Evolutionary conservation across 2,113 vertebrate genomes (phyloP), one percentile per base, ranked within the genome.

Genomic region (Grantiella picta): DNA sequence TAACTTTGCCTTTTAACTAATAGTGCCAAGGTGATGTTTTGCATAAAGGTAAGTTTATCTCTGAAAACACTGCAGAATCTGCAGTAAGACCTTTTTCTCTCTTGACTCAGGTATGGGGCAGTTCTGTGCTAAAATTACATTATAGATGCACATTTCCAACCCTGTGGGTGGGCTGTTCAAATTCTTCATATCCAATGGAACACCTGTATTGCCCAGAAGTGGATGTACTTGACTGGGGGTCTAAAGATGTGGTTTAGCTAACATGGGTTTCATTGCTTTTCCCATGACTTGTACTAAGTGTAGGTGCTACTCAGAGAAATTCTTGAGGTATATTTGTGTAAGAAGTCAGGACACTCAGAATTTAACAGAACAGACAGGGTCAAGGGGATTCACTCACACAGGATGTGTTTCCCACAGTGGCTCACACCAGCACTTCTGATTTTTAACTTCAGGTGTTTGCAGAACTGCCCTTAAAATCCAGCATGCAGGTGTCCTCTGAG

Each of bases 261-360:
- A 52, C 11, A 28, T 28, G 28, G 7, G 5, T 45, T 59, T 78
- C 25, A 50, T 49, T 73, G 35, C 9, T 68, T 82, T 89, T 78
- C 25, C 19, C 60, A 6, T 68, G 16, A 25, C 56, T 76, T 38
- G 12, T 0, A 33, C 0, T 0, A 33, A 24, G 18, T 36, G 65
- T 11, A 31, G 42, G 73, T 50, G 40, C 35, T 60, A 5, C 21
- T 44, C 33, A 20, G 80, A 47, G 66, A 25, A 89, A 10, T 28
- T 14, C 49, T 45, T 20, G 4, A 29, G 24, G n/a, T 18, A 0
- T 44, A 2, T 53, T 36, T 36, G 36, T 49, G 40, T 69, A 8
- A 56, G 49, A 44, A 31, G 12, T 36, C 18, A 47, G 54, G 40
- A 56, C 15, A 12, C 9, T 5, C 3, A 36, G 68, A 42, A 42